Evolutionary conservation across 2,888 invertebrate species (phyloP).

Genomic region (Eurytoma adleriae): DNA sequence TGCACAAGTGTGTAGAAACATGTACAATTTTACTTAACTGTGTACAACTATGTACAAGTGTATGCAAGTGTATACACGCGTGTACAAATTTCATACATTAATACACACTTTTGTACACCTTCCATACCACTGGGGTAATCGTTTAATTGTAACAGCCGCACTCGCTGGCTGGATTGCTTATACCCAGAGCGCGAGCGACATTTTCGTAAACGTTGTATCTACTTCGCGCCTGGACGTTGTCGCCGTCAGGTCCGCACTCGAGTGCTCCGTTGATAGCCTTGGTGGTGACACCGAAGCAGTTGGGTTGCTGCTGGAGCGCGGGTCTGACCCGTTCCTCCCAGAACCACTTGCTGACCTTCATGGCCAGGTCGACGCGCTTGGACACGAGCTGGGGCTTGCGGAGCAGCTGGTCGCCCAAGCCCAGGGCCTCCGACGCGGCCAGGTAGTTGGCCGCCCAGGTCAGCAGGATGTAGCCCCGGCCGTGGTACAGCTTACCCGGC

Average conservation of each 20-base stretch:
- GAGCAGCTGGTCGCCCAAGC: slow-evolving; percentile 3
- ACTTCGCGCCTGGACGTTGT: too few species aligned
- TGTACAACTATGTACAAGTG: too few species aligned
- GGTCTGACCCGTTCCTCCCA: slow-evolving; percentile 21
- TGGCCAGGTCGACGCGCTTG: background rate
- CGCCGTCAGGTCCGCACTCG: too few species aligned
- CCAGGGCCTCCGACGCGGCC: slow-evolving; percentile 13
- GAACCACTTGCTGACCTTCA: slow-evolving; percentile 23
- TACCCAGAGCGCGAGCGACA: background rate
- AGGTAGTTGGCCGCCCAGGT: slow-evolving; percentile 40
- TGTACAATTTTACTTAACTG: too few species aligned
- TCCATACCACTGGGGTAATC: too few species aligned
- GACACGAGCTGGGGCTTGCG: slow-evolving; percentile 12
- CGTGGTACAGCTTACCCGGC: slow-evolving; percentile 17
- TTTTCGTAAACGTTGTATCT: background rate
- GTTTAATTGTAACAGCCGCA: background rate
- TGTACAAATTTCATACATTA: too few species aligned
- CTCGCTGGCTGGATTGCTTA: background rate
- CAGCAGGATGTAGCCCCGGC: slow-evolving; percentile 39
- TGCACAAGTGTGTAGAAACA: too few species aligned
- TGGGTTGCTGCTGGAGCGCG: background rate
- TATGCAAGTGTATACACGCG: too few species aligned
- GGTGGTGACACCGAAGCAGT: slow-evolving; percentile 8
- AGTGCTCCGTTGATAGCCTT: background rate
- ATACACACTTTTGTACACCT: too few species aligned